Percentiles rank a stretch among this genome's conserved stretches.
Evolutionary conservation across 2,888 invertebrate species (phyloP).

Genomic region (Drosophila pullipes): DNA sequence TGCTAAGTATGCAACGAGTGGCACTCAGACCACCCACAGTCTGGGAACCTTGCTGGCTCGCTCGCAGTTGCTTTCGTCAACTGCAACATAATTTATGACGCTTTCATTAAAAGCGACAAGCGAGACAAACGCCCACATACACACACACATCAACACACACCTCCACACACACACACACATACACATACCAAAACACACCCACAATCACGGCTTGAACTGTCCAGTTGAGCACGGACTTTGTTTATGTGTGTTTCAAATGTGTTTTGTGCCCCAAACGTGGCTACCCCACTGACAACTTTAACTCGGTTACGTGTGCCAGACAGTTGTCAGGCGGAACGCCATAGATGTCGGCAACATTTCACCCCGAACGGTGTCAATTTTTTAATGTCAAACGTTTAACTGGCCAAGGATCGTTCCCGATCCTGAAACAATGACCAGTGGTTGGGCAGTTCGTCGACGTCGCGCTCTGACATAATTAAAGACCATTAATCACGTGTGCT

Average conservation of each 20-base stretch:
- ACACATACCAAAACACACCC: slow-evolving; percentile 12
- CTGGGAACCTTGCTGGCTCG: slow-evolving; percentile 12
- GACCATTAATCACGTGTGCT: slow-evolving; percentile 85
- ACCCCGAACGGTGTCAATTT: slow-evolving; percentile 84
- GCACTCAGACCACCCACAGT: slow-evolving; percentile 33
- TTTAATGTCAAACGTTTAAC: slow-evolving; percentile 80
- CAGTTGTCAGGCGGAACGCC: slow-evolving; percentile 74
- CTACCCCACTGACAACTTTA: slow-evolving; percentile 41
- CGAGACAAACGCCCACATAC: slow-evolving; percentile 79
- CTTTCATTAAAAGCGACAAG: slow-evolving; percentile 84
- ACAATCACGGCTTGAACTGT: slow-evolving; percentile 15
- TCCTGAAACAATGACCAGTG: slow-evolving; percentile 24
- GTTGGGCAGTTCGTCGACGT: slow-evolving; percentile 40
- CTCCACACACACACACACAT: slow-evolving; percentile 58
- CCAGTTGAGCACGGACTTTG: slow-evolving; percentile 7
- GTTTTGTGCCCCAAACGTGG: slow-evolving; percentile 41
- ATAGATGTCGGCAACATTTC: slow-evolving; percentile 81
- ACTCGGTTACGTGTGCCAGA: slow-evolving; percentile 76
- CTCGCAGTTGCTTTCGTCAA: slow-evolving; percentile 81
- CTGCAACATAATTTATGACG: slow-evolving; percentile 84
- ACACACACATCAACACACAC: slow-evolving; percentile 74
- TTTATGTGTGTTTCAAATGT: slow-evolving; percentile 62
- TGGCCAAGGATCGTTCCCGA: slow-evolving; percentile 53
- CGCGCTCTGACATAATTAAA: slow-evolving; percentile 85
- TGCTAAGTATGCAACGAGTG: slow-evolving; percentile 58